Evolutionary conservation across 2,797 vertebrate species (phyloP).

Genomic region (Melanotaenia pygmaea): DNA sequence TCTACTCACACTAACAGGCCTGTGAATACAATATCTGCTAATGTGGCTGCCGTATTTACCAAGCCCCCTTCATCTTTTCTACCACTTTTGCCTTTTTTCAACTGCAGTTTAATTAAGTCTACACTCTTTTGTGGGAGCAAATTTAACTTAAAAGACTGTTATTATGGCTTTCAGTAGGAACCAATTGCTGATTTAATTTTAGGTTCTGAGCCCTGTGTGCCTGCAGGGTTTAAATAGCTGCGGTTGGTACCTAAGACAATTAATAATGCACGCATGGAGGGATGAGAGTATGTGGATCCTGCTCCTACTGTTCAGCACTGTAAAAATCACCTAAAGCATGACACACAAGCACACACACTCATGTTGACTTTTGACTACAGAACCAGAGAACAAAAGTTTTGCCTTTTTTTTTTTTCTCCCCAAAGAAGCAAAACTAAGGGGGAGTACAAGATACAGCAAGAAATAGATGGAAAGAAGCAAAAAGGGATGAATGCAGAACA

Average conservation of each 20-base stretch:
- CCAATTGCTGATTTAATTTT: conserved; percentile 75
- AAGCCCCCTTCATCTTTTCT: background rate
- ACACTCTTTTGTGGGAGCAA: conserved; percentile 50
- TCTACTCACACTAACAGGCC: conserved; percentile 1
- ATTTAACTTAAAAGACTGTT: conserved; percentile 63
- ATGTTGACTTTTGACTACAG: conserved; percentile 38
- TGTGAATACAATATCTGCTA: background rate
- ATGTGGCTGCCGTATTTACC: background rate
- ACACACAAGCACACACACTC: conserved; percentile 24
- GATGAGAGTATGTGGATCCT: conserved; percentile 65
- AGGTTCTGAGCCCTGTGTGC: conserved; percentile 53
- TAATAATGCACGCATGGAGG: conserved; percentile 77
- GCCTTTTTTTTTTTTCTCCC: conserved; percentile 17
- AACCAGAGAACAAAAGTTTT: conserved; percentile 27
- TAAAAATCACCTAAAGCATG: conserved; percentile 68
- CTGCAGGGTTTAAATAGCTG: conserved; percentile 69
- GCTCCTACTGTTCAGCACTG: conserved; percentile 49
- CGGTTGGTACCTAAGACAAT: conserved; percentile 69
- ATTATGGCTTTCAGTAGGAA: conserved; percentile 65
- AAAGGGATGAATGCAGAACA: conserved; percentile 28
- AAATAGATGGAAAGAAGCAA: conserved; percentile 32
- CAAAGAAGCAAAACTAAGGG: conserved; percentile 34
- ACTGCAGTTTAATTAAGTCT: conserved; percentile 48
- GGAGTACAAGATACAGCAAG: conserved; percentile 29
- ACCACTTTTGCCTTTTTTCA: conserved; percentile 15